These are phyloP conservation scores for Lytechinus variegatus DNA, from an alignment of 35 echinoderm and acorn worm species.

Conservation along the genomic window DNA sequence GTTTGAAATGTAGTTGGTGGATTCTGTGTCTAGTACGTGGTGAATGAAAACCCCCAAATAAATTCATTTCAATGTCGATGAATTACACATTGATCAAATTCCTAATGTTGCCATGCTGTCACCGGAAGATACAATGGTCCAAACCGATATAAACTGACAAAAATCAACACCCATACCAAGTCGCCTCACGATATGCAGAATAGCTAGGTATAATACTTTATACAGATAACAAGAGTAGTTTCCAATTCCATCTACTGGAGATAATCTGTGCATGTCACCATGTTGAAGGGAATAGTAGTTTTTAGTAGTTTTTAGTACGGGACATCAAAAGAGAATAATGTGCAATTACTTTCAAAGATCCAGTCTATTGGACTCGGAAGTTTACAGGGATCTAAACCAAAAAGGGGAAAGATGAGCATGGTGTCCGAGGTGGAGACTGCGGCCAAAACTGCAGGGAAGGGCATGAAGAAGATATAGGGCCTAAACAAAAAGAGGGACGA, in stretches of 20 bases:
- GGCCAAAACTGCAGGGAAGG: too few species aligned
- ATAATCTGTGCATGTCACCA: neutral
- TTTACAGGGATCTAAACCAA: neutral
- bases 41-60: too few species aligned
- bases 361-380: neutral
- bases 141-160: neutral
- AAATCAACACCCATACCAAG: neutral
- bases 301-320: neutral
- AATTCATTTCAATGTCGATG: too few species aligned
- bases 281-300: neutral
- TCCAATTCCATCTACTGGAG: neutral
- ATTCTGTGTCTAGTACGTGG: too few species aligned
- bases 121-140: neutral
- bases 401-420: neutral
- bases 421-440: too few species aligned
- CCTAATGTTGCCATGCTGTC: neutral
- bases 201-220: neutral
- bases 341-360: neutral
- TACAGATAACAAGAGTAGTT: neutral
- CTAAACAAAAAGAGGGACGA: neutral
- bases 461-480: too few species aligned
- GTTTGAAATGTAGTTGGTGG: too few species aligned
- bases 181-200: neutral
- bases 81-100: neutral
- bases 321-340: neutral